A percentile compares a stretch with the other conserved stretches of the same genome.
Evolutionary conservation across 2,113 vertebrate genomes (phyloP).

Genomic region (Apteryx owenii): DNA sequence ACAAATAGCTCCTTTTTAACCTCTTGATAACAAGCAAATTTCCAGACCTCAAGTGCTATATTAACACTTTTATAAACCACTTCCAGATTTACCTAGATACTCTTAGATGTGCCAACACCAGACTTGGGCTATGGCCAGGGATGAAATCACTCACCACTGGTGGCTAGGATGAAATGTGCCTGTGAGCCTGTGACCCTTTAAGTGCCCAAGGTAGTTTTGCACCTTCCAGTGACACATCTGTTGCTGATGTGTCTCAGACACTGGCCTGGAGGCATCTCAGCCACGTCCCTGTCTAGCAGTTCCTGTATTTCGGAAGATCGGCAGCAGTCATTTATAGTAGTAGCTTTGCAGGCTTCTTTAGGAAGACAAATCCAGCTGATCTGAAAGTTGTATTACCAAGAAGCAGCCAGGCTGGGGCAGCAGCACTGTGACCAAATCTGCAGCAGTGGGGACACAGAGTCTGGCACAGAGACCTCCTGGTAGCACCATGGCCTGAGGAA

Average conservation of each 20-base stretch:
- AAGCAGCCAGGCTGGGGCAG: conserved; percentile 47
- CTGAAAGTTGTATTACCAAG: not conserved
- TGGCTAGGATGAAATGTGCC: not conserved
- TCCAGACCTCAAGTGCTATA: not conserved
- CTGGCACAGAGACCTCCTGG: not conserved
- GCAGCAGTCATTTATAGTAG: not conserved
- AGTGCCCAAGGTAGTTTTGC: not conserved
- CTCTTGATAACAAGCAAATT: not conserved
- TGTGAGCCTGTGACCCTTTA: not conserved
- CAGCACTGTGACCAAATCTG: not conserved
- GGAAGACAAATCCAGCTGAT: not conserved
- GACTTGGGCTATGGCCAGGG: not conserved
- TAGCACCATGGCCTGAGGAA: fast-evolving
- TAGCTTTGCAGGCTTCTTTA: not conserved
- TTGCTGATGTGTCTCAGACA: not conserved
- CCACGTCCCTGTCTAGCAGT: not conserved
- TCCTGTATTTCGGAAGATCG: fast-evolving
- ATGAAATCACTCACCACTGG: fast-evolving
- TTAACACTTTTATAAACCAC: not conserved
- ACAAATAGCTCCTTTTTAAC: not conserved
- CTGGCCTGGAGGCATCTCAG: too few species aligned
- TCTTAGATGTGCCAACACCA: not conserved
- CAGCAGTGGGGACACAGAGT: not conserved
- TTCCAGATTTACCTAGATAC: not conserved
- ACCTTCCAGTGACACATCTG: not conserved